Conservation (phyloP, 2,113 vertebrate genomes). For the Lipophrys pholis region DNA sequence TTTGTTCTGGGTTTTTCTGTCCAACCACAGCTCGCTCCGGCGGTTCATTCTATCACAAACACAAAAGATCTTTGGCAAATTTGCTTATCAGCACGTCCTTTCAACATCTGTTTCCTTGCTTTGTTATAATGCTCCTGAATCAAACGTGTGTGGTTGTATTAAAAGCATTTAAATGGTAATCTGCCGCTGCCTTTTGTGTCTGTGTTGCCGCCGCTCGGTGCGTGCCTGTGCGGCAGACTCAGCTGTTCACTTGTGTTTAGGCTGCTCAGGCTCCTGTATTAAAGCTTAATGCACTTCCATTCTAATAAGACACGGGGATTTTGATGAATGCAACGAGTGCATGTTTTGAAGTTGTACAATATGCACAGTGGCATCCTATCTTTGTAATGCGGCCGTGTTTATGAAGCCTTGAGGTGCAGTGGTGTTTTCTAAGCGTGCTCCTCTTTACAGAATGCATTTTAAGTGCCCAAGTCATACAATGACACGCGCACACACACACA, state of each 20-base stretch:
- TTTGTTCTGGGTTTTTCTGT: constrained; percentile 71
- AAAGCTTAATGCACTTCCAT: constrained; percentile 77
- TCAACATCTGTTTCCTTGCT: constrained; percentile 63
- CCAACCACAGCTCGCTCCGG: constrained; percentile 47
- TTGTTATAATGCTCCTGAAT: constrained; percentile 62
- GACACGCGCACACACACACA: constrained; percentile 21
- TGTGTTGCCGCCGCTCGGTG: constrained; percentile 26
- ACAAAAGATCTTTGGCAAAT: constrained; percentile 65
- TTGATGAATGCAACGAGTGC: constrained; percentile 68
- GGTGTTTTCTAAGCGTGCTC: constrained; percentile 69
- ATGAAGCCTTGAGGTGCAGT: constrained; percentile 68
- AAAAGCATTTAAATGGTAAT: constrained; percentile 71
- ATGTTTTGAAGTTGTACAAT: constrained; percentile 64
- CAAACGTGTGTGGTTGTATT: constrained; percentile 48
- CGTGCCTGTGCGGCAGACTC: constrained; percentile 23
- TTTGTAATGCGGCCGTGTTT: constrained; percentile 68
- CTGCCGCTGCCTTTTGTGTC: constrained; percentile 52
- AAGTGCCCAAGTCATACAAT: constrained; percentile 46
- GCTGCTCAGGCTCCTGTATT: constrained; percentile 58
- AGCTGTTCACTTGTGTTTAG: constrained; percentile 53
- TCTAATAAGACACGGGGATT: constrained; percentile 63
- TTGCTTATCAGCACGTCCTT: constrained; percentile 70
- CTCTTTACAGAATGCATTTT: constrained; percentile 62
- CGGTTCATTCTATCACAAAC: constrained; percentile 50
- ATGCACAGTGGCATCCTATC: constrained; percentile 70